Percentiles rank a stretch among this genome's conserved stretches.
Conservation (phyloP, 2,888 invertebrate genomes). For the Chydorus sphaericus region DNA sequence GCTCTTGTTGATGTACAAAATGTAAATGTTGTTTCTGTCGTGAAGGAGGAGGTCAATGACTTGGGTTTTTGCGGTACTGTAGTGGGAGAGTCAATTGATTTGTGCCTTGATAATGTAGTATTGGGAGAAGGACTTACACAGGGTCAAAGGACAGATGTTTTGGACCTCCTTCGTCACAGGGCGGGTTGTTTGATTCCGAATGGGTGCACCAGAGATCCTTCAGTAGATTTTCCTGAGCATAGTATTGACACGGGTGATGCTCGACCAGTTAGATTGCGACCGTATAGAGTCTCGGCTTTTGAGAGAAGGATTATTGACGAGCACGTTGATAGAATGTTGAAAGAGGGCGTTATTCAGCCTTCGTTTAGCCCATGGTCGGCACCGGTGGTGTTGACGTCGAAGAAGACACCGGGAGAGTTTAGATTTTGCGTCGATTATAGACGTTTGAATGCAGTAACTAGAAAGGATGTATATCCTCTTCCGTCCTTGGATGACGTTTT, state of each 20-base stretch:
- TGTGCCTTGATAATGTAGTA: too few species aligned
- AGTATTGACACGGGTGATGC: not conserved
- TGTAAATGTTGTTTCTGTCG: too few species aligned
- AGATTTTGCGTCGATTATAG: slow-evolving; percentile 20
- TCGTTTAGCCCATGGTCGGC: not conserved
- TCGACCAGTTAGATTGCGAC: not conserved
- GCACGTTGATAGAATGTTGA: not conserved
- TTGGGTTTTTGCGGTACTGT: too few species aligned
- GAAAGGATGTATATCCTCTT: slow-evolving; percentile 16
- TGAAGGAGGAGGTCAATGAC: too few species aligned
- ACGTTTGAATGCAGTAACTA: slow-evolving; percentile 17
- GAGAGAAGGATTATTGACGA: not conserved
- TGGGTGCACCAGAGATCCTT: too few species aligned
- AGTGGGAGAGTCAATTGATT: too few species aligned
- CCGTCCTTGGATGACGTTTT: slow-evolving; percentile 18
- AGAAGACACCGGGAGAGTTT: slow-evolving; percentile 17
- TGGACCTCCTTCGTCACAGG: too few species aligned
- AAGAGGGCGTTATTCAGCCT: not conserved
- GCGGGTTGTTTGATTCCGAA: too few species aligned
- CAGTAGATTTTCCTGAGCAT: too few species aligned
- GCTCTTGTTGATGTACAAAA: too few species aligned
- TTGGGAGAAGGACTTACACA: too few species aligned
- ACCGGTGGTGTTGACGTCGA: slow-evolving; percentile 12
- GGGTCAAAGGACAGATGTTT: too few species aligned
- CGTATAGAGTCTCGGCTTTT: not conserved